Base-by-base conservation (phyloP, 2,888 invertebrate species). In the Dolichopus griseipennis region DNA sequence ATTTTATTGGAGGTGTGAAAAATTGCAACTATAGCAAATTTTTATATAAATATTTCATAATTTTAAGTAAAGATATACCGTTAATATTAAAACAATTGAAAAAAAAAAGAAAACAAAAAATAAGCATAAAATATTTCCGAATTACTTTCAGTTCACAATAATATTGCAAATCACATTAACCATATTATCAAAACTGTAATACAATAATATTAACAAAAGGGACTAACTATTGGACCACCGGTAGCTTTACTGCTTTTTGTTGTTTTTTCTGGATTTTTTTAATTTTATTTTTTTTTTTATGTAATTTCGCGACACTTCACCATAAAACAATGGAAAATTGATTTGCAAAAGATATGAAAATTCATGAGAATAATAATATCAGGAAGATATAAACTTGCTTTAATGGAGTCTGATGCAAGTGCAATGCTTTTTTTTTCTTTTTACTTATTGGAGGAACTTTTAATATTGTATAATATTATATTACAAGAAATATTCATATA, bases 341-440 rank as follows among this genome's bases (percentile, higher is more conserved):
- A 52, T 52, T 52, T 52, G 52, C 52, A 52, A 52, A 52, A 52
- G 52, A 52, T 52, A 52, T 52, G 52, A 52, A 52, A 52, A 52
- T 52, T 52, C 52, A 52, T 52, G 52, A 52, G 52, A 52, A 52
- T 52, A 18, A 12, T 52, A 52, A n/a, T 18, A 52, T 52, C 52
- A 52, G 52, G 52, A 52, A 52, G 52, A 5, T 18, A 52, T 6
- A 52, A 52, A 52, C 2, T 12, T 10, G 12, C 37, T 37, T 7
- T 7, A 37, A 37, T 12, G 15, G 15, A 52, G 52, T 52, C 18
- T 52, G 52, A 52, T 52, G 18, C 52, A 52, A 52, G 52, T 52
- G 52, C 52, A 52, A 52, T 4, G 52, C 18, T 52, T n/a, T 52
- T 12, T 52, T n/a, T 9, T 41, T n/a, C n/a, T 52, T 52, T 52